Evolutionary conservation across 2,888 invertebrate species (phyloP).

Genomic region (Scaptomyza parva): DNA sequence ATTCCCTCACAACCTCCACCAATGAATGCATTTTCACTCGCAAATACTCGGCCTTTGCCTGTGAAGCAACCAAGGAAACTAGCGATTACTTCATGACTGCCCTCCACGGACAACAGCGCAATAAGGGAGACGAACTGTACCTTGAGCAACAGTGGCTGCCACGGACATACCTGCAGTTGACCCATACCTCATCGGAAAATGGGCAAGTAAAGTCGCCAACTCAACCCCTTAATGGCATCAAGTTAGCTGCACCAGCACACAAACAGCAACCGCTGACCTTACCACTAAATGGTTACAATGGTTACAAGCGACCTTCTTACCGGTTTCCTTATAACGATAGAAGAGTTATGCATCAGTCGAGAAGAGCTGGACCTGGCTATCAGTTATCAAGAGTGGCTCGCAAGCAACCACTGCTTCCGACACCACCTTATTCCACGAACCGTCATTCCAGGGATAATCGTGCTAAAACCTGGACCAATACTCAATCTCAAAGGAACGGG

Average conservation of each 20-base stretch:
- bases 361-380: not conserved
- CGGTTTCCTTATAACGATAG: not conserved
- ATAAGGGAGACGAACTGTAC: not conserved
- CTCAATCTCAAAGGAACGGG: not conserved
- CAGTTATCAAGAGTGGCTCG: not conserved
- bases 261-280: conserved; percentile 1
- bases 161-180: not conserved
- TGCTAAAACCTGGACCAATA: not conserved
- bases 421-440: not conserved
- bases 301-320: not conserved
- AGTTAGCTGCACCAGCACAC: no score
- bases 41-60: conserved; percentile 11
- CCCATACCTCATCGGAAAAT: not conserved
- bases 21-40: conserved; percentile 20
- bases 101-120: conserved; percentile 23
- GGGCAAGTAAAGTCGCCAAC: not conserved
- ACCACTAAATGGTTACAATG: conserved; percentile 18
- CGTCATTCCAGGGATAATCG: not conserved
- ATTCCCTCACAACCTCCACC: no score
- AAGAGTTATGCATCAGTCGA: not conserved
- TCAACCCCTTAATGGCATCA: not conserved
- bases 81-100: conserved; percentile 46
- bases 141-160: conserved; percentile 3
- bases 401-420: not conserved
- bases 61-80: conserved; percentile 6